Evolutionary conservation across 2,888 invertebrate species (phyloP).

Genomic region (Apamea crenata): DNA sequence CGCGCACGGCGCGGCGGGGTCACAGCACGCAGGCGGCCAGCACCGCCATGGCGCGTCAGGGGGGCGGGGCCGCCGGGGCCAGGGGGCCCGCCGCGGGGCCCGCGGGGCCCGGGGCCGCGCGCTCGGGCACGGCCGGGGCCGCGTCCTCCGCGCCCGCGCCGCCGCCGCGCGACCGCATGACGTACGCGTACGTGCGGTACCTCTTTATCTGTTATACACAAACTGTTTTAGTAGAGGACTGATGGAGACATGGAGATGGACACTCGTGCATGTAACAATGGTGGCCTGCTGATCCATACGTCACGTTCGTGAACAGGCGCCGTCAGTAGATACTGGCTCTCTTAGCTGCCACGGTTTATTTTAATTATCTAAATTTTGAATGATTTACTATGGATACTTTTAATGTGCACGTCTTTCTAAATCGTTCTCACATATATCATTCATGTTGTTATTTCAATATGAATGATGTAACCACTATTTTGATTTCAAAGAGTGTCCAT

Average conservation of each 20-base stretch:
- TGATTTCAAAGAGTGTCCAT: no score
- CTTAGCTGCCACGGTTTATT: neutral
- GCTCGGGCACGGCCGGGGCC: constrained; percentile 88
- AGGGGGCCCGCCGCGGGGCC: constrained; percentile 46
- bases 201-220: constrained; percentile 92
- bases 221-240: neutral
- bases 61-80: constrained; percentile 71
- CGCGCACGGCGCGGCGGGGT: constrained; percentile 65
- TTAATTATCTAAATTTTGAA: neutral
- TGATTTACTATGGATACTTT: no score
- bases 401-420: no score
- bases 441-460: neutral
- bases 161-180: constrained; percentile 92
- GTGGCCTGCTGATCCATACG: neutral
- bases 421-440: neutral
- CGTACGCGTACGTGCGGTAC: constrained; percentile 95
- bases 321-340: neutral
- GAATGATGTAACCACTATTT: neutral
- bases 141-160: constrained; percentile 78
- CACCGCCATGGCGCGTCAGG: constrained; percentile 95
- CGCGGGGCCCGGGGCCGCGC: constrained; percentile 77
- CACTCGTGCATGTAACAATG: neutral
- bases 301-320: neutral
- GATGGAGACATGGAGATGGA: neutral
- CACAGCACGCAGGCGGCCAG: constrained; percentile 95